Conservation (phyloP, 2,113 vertebrate species). For the Puma concolor region DNA sequence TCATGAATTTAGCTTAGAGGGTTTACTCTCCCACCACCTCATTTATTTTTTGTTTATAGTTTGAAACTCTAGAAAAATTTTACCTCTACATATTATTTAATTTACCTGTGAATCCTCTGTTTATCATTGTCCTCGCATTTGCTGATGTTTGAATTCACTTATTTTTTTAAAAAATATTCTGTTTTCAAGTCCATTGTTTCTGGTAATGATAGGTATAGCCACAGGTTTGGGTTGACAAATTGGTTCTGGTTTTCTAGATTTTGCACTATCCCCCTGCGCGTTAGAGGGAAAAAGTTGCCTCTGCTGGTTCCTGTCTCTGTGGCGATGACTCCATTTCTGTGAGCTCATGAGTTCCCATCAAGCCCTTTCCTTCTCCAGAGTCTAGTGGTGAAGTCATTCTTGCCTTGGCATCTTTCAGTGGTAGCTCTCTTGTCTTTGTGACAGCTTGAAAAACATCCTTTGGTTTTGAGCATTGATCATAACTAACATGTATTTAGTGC, state of each 20-base stretch:
- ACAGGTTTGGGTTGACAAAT: background rate
- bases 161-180: background rate
- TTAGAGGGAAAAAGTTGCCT: background rate
- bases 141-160: background rate
- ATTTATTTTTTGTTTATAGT: conserved; percentile 18
- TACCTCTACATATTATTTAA: background rate
- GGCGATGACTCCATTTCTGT: background rate
- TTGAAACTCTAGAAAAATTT: conserved; percentile 14
- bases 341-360: background rate
- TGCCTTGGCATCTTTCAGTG: background rate
- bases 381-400: background rate
- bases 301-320: background rate
- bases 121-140: conserved; percentile 1
- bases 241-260: conserved; percentile 30
- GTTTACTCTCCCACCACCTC: background rate
- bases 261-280: background rate
- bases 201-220: background rate
- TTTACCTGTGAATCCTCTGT: background rate
- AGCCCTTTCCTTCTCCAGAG: background rate
- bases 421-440: background rate
- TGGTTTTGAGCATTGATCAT: background rate
- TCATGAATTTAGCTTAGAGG: background rate
- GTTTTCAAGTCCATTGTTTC: background rate
- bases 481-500: background rate
- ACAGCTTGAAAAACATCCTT: background rate